Conservation (phyloP, 2,888 invertebrate genomes). For the Bembecia ichneumoniformis region DNA sequence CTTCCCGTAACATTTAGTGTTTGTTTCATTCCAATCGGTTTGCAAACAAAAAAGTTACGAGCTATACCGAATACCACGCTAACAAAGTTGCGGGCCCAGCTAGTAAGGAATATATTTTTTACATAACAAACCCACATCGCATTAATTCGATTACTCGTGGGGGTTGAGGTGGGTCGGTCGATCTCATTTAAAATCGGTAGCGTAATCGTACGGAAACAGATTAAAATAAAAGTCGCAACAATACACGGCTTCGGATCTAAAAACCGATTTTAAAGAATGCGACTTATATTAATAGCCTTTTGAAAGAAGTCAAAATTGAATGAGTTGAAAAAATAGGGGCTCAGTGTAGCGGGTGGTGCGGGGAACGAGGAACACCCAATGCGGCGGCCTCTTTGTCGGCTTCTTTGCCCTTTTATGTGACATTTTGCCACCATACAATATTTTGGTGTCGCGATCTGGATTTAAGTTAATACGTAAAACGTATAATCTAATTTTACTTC, state of each 20-base stretch:
- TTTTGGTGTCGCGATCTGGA: constrained; percentile 66
- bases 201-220: constrained; percentile 71
- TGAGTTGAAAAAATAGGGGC: constrained; percentile 69
- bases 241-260: constrained; percentile 58
- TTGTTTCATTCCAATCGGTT: too few relatives aligned
- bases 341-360: constrained; percentile 46
- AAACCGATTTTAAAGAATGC: constrained; percentile 67
- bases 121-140: constrained; percentile 57
- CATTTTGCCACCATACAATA: constrained; percentile 73
- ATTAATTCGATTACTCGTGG: constrained; percentile 52
- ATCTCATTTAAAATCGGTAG: constrained; percentile 69
- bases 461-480: constrained; percentile 56
- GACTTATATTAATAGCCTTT: constrained; percentile 72
- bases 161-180: constrained; percentile 34
- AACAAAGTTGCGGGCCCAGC: too few relatives aligned
- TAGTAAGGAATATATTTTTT: constrained; percentile 55
- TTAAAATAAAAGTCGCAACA: constrained; percentile 64
- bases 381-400: constrained; percentile 65
- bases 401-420: constrained; percentile 62
- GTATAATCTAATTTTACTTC: constrained; percentile 35
- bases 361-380: constrained; percentile 65
- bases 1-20: too few relatives aligned
- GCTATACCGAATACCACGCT: too few relatives aligned
- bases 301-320: constrained; percentile 73
- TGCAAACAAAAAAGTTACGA: too few relatives aligned